Conservation (phyloP, 2,888 invertebrate species). For the Dynastes hyllus region DNA sequence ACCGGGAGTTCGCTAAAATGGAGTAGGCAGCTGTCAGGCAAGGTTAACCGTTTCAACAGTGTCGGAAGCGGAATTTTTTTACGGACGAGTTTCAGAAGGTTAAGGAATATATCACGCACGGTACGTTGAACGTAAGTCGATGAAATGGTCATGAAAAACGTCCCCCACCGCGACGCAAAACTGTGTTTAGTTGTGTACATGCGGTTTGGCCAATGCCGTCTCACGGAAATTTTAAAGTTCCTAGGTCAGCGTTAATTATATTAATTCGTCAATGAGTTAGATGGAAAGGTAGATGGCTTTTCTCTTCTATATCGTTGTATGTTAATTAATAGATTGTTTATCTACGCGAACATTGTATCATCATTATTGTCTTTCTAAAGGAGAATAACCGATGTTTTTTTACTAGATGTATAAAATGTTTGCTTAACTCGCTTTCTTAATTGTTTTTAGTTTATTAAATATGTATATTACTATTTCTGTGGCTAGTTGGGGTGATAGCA, state of each 20-base stretch:
- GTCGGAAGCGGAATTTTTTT: constrained; percentile 41
- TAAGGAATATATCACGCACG: constrained; percentile 31
- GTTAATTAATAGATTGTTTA: too few relatives aligned
- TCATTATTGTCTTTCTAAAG: too few relatives aligned
- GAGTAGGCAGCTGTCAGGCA: constrained; percentile 21
- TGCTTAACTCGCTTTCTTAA: too few relatives aligned
- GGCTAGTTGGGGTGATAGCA: too few relatives aligned
- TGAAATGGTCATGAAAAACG: constrained; percentile 6
- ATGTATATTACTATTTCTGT: too few relatives aligned
- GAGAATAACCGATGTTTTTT: too few relatives aligned
- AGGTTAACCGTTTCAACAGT: constrained; percentile 38
- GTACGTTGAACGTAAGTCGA: constrained; percentile 1
- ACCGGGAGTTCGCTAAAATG: constrained; percentile 18
- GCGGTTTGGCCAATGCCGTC: constrained; percentile 19
- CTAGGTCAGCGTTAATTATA: constrained; percentile 39
- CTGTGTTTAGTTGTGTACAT: background rate
- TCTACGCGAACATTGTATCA: too few relatives aligned
- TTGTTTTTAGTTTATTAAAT: too few relatives aligned
- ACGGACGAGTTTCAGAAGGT: constrained; percentile 36
- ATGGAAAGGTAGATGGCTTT: background rate
- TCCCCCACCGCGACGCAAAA: background rate
- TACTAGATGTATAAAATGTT: too few relatives aligned
- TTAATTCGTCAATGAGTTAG: constrained; percentile 25
- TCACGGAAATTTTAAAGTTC: constrained; percentile 35
- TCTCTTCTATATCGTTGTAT: too few relatives aligned